Evolutionary conservation across 2,888 invertebrate species (phyloP).

Genomic region (Drepana falcataria): DNA sequence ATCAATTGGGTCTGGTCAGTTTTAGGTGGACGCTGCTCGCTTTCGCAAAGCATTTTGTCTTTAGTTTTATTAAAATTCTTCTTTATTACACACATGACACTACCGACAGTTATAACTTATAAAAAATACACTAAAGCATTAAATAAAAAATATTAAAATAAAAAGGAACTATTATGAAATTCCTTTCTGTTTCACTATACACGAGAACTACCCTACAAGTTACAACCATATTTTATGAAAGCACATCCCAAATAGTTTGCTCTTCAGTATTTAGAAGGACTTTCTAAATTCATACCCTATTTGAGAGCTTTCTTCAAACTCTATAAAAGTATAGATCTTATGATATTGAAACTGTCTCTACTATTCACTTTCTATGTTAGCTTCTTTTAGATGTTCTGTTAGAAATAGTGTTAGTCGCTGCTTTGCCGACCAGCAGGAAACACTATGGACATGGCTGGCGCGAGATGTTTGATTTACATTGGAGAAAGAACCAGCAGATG

Average conservation of each 20-base stretch:
- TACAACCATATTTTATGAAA: not conserved
- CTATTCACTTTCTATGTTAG: constrained; percentile 24
- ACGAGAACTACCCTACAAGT: not conserved
- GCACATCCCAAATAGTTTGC: not conserved
- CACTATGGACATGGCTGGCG: constrained; percentile 38
- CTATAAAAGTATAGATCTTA: constrained; percentile 9
- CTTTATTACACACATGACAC: constrained; percentile 40
- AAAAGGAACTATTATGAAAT: too few relatives aligned
- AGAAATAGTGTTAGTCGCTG: constrained; percentile 45
- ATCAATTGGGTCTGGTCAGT: constrained; percentile 71
- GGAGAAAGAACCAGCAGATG: constrained; percentile 24
- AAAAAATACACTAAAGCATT: constrained; percentile 7
- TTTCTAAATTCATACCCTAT: not conserved
- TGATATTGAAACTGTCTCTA: constrained; percentile 24
- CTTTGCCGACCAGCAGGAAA: constrained; percentile 66
- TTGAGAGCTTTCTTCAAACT: constrained; percentile 5
- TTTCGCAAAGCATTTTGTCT: constrained; percentile 74
- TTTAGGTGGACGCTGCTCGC: constrained; percentile 76
- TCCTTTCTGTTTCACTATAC: constrained; percentile 1
- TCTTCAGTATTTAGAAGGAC: not conserved
- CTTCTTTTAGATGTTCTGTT: constrained; percentile 39
- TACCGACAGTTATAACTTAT: constrained; percentile 26
- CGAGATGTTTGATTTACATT: constrained; percentile 37
- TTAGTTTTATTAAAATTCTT: constrained; percentile 39
- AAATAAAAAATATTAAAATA: too few relatives aligned